These are phyloP conservation scores for Caenorhabditis sulstoni DNA, from an alignment of 2,888 invertebrate genomes.

Conservation along the genomic window DNA sequence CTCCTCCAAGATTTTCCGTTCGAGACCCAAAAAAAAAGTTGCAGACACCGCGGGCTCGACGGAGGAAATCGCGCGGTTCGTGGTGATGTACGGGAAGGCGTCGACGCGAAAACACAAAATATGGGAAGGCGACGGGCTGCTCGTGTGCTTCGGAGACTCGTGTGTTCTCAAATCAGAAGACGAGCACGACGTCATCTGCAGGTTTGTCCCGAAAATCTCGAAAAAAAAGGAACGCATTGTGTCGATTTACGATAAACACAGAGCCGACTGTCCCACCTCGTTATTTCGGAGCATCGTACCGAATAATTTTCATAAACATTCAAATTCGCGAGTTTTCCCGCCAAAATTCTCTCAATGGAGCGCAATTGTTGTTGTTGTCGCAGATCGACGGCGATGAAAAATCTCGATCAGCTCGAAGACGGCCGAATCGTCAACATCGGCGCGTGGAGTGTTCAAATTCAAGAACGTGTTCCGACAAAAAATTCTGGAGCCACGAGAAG, in stretches of 20 bases:
- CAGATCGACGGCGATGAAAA: conserved; percentile 62
- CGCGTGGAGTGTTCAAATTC: conserved; percentile 66
- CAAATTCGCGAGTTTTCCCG: no score
- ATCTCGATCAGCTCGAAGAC: conserved; percentile 62
- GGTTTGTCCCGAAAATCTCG: conserved; percentile 28
- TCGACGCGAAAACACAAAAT: conserved; percentile 73
- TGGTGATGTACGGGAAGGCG: conserved; percentile 68
- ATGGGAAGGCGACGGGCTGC: conserved; percentile 72
- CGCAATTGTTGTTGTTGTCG: neutral
- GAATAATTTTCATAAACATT: no score
- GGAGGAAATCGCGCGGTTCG: conserved; percentile 62
- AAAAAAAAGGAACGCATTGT: conserved; percentile 4
- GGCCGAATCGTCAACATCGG: conserved; percentile 67
- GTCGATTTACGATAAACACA: no score
- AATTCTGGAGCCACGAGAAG: no score
- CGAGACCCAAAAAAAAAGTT: no score
- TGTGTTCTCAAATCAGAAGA: conserved; percentile 61
- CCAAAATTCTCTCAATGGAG: no score
- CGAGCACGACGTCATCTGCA: conserved; percentile 52
- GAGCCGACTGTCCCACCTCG: no score
- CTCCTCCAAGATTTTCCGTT: no score
- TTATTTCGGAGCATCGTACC: no score
- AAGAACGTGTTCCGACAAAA: conserved; percentile 49
- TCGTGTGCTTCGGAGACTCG: conserved; percentile 55
- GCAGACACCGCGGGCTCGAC: conserved; percentile 18